Conservation (phyloP, 2,797 vertebrate species). For the Danio tinwini region DNA sequence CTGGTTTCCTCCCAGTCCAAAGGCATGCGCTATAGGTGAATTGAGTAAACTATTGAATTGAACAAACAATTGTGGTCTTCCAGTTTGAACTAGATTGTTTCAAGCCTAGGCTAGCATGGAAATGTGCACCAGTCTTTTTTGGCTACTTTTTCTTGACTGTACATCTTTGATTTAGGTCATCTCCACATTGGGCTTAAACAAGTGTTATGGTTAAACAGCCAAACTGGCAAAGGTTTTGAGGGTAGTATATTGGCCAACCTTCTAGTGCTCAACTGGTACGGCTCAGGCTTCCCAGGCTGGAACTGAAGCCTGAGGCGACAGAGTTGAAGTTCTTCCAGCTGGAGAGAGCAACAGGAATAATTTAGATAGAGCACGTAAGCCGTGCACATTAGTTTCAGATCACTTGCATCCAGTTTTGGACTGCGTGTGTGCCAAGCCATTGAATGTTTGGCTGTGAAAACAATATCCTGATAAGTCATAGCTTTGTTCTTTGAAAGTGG, state of each 20-base stretch:
- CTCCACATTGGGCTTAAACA: background rate
- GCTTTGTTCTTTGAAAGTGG: constrained; percentile 17
- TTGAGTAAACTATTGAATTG: no score
- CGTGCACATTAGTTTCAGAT: constrained; percentile 79
- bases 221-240: constrained; percentile 15
- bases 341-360: constrained; percentile 58
- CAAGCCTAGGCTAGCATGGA: background rate
- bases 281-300: constrained; percentile 47
- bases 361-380: constrained; percentile 75
- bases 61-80: background rate
- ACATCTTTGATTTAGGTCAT: constrained; percentile 3
- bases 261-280: constrained; percentile 28
- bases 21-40: no score
- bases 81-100: background rate
- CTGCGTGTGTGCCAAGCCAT: constrained; percentile 30
- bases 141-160: background rate
- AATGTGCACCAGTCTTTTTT: background rate
- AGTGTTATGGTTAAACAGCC: constrained; percentile 19
- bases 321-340: constrained; percentile 74
- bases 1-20: no score
- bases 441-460: constrained; percentile 37
- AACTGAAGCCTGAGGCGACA: constrained; percentile 54
- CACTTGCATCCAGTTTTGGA: constrained; percentile 67
- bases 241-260: constrained; percentile 7
- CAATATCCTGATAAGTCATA: background rate